Evolutionary conservation across 2,797 vertebrate species (phyloP).

Genomic region (Gymnothorax reevesii): DNA sequence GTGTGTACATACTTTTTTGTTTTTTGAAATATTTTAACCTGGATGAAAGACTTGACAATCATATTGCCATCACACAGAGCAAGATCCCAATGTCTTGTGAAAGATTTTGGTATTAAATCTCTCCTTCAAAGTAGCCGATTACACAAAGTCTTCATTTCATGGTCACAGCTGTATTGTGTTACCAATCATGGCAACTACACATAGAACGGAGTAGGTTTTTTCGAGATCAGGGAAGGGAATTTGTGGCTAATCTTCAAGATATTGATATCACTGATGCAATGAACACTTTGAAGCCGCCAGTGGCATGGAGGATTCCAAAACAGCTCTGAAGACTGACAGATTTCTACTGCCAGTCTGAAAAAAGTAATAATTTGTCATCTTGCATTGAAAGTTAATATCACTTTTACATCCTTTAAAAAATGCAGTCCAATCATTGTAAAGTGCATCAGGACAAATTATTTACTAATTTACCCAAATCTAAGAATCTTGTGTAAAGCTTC

Average conservation of each 20-base stretch:
- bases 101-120: slow-evolving; percentile 79
- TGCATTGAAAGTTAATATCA: slow-evolving; percentile 13
- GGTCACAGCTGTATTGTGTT: slow-evolving; percentile 77
- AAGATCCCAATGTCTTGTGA: slow-evolving; percentile 71
- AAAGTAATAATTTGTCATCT: slow-evolving; percentile 33
- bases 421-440: slow-evolving; percentile 5
- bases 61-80: slow-evolving; percentile 78
- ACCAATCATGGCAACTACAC: slow-evolving; percentile 72
- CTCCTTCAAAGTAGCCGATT: slow-evolving; percentile 80
- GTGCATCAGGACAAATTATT: slow-evolving; percentile 22
- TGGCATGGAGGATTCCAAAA: slow-evolving; percentile 57
- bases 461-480: slow-evolving; percentile 19
- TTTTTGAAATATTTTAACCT: neutral
- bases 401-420: neutral
- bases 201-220: slow-evolving; percentile 51
- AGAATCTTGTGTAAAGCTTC: slow-evolving; percentile 21
- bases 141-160: slow-evolving; percentile 80
- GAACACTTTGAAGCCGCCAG: slow-evolving; percentile 31
- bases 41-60: slow-evolving; percentile 68
- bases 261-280: slow-evolving; percentile 61
- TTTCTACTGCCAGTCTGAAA: slow-evolving; percentile 36
- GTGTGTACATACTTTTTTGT: neutral
- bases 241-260: slow-evolving; percentile 64
- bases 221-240: slow-evolving; percentile 47
- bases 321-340: slow-evolving; percentile 37